Evolutionary conservation across 2,113 vertebrate species (phyloP), one percentile per base, ranked within the genome.

Genomic region (Coreoperca whiteheadi): DNA sequence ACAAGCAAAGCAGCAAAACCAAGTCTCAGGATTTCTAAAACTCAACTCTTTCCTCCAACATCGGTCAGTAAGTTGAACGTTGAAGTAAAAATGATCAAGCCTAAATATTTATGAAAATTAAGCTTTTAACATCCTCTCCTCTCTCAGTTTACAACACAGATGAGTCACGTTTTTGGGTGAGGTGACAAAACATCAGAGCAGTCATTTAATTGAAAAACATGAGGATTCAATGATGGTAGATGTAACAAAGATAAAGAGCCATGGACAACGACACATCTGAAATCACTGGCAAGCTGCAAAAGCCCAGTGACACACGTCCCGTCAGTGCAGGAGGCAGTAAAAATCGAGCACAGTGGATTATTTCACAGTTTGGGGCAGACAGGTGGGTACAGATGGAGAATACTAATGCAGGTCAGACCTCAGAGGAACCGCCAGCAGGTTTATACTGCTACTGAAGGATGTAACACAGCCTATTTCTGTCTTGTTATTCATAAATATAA

Each of bases 361-460:
- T 69, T 48, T 74, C 46, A 65, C 14, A 34, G 76, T 60, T 20
- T 77, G 57, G 30, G 21, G 54, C 53, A 74, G 74, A 76, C 67
- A 2, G 66, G n/a, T 51, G 14, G 14, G 10, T 30, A 64, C 8
- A 9, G 46, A 32, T 6, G 10, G 46, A 72, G 90, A 90, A 88
- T 85, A 84, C 43, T 78, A 73, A 92, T 73, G 4, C 4, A 41
- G 81, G 48, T 73, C n/a, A 53, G 65, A 34, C 28, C 39, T 37
- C 34, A 28, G 2, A 74, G 51, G 50, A 60, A 66, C 37, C 46
- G 34, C 30, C 59, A 54, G 71, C 54, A 46, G 41, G n/a, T 28
- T 60, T 23, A 50, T 23, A 39, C 21, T 12, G 71, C 41, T 12
- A 23, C 57, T 59, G 68, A 43, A 48, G 5, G 48, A 37, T 9